Conservation (phyloP, 2,888 invertebrate species). For the Tillus elongatus region DNA sequence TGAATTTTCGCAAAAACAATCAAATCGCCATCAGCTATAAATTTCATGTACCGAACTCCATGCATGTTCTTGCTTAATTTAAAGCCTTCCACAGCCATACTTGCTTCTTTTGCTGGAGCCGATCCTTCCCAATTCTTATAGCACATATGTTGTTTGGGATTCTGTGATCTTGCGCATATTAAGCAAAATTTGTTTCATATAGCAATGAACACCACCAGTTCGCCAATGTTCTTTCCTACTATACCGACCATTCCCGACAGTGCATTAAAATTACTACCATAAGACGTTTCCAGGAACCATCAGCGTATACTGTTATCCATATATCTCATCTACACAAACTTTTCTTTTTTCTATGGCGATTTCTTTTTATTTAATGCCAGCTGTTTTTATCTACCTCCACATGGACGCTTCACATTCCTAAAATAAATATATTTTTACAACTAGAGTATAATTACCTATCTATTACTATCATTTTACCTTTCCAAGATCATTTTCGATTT, state of each 20-base stretch:
- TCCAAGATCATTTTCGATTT: slow-evolving; percentile 14
- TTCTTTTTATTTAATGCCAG: slow-evolving; percentile 12
- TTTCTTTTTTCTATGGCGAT: slow-evolving; percentile 12
- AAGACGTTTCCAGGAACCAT: slow-evolving; percentile 24
- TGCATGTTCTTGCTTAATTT: too few species aligned
- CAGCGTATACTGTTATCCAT: slow-evolving; percentile 21
- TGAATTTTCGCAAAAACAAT: slow-evolving; percentile 17
- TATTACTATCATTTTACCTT: too few species aligned
- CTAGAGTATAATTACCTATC: too few species aligned
- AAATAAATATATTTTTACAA: too few species aligned
- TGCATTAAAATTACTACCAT: slow-evolving; percentile 21
- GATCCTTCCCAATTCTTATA: too few species aligned
- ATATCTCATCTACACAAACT: slow-evolving; percentile 15
- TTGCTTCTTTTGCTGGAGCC: slow-evolving; percentile 19
- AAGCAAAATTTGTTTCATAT: slow-evolving; percentile 22
- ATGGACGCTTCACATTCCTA: too few species aligned
- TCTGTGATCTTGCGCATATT: too few species aligned
- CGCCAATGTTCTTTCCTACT: too few species aligned
- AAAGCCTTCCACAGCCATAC: slow-evolving; percentile 19
- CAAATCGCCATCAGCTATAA: slow-evolving; percentile 21
- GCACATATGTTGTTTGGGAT: too few species aligned
- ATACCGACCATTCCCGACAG: too few species aligned
- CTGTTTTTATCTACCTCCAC: slow-evolving; percentile 3
- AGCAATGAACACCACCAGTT: slow-evolving; percentile 18
- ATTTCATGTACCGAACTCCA: too few species aligned